phyloP scores from a whole-genome alignment of 1,140 invertebrate species.

The Cydia amplana region DNA sequence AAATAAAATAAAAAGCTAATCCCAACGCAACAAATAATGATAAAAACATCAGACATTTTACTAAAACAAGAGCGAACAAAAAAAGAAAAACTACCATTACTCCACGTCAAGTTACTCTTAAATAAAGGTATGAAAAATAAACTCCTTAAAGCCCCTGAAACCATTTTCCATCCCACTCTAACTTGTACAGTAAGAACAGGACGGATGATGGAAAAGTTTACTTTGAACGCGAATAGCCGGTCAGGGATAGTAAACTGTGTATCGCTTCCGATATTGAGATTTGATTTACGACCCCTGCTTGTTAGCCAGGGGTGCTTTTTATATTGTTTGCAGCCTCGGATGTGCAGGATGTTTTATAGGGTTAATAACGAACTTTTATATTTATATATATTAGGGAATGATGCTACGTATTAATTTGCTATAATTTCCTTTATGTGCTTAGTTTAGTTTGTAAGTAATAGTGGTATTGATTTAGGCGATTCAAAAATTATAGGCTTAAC shows the following conservation, averaged over 20 bases:
- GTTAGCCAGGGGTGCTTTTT: conserved; percentile 28
- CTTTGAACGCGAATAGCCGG: not conserved
- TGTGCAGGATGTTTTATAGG: conserved; percentile 11
- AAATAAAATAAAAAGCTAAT: conserved; percentile 15
- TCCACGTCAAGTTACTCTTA: conserved; percentile 8
- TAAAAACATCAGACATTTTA: conserved; percentile 5
- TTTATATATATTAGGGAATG: too few relatives aligned
- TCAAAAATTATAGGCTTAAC: too few relatives aligned
- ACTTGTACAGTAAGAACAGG: not conserved
- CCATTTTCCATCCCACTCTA: not conserved
- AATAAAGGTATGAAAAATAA: conserved; percentile 32
- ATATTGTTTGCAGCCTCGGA: conserved; percentile 12
- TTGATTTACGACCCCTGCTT: conserved; percentile 24
- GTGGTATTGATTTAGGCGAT: too few relatives aligned
- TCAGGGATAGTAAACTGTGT: conserved; percentile 21
- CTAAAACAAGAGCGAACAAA: conserved; percentile 3
- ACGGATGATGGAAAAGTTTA: not conserved
- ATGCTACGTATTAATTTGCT: too few relatives aligned
- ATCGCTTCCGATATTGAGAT: conserved; percentile 31
- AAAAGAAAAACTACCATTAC: conserved; percentile 24
- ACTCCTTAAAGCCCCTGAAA: not conserved
- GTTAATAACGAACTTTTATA: not conserved
- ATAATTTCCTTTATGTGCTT: too few relatives aligned
- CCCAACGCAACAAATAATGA: conserved; percentile 11
- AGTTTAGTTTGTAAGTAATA: too few relatives aligned